A percentile compares a stretch with the other conserved stretches of the same genome.
phyloP scores from a whole-genome alignment of 2,797 vertebrate genomes.

The Channa striata region DNA sequence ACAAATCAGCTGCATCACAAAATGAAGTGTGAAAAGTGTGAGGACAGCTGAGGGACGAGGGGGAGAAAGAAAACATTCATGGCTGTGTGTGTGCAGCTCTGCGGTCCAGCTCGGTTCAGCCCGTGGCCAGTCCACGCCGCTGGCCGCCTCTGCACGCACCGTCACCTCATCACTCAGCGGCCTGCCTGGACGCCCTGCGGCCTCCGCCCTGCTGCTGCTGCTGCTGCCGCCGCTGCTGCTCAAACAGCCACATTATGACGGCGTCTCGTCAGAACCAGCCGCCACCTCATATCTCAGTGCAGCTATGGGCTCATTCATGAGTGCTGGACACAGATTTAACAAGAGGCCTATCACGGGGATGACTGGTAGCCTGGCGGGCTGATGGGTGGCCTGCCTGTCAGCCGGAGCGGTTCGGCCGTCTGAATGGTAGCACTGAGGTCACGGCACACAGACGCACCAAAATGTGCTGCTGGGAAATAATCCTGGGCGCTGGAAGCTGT shows the following conservation, averaged over 20 bases:
- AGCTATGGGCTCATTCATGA: slow-evolving; percentile 60
- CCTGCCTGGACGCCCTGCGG: slow-evolving; percentile 49
- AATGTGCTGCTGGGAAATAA: slow-evolving; percentile 25
- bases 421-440: slow-evolving; percentile 54
- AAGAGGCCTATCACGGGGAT: slow-evolving; percentile 39
- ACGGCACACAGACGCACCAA: slow-evolving; percentile 9
- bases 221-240: slow-evolving; percentile 16
- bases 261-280: slow-evolving; percentile 42
- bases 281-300: slow-evolving; percentile 69
- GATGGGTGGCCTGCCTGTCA: slow-evolving; percentile 54
- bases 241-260: slow-evolving; percentile 43
- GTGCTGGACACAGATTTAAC: slow-evolving; percentile 75
- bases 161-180: slow-evolving; percentile 80
- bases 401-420: slow-evolving; percentile 29
- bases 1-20: slow-evolving; percentile 25
- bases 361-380: slow-evolving; percentile 55
- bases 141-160: slow-evolving; percentile 52
- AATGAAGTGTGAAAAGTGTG: slow-evolving; percentile 30
- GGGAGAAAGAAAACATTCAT: slow-evolving; percentile 71
- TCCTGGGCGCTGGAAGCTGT: not conserved
- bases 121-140: slow-evolving; percentile 35
- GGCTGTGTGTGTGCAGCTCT: slow-evolving; percentile 41
- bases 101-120: slow-evolving; percentile 35
- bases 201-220: slow-evolving; percentile 9
- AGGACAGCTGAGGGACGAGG: slow-evolving; percentile 39